phyloP scores from a whole-genome alignment of 2,797 vertebrate genomes.

The Malacoraja senta region DNA sequence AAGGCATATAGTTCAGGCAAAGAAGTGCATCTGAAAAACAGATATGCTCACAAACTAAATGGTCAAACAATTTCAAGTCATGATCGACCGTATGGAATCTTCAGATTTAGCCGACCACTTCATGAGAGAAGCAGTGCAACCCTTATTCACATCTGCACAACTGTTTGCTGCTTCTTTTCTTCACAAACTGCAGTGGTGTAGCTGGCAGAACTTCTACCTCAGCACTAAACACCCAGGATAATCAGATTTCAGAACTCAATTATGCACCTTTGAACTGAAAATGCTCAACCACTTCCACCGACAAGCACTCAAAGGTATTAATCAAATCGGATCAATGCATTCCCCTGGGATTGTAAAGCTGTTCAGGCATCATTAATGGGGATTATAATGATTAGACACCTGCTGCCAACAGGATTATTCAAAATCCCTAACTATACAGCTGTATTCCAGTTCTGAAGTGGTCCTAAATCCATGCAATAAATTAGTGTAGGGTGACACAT shows the following conservation, averaged over 20 bases:
- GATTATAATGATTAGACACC: constrained; percentile 39
- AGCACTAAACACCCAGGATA: no score
- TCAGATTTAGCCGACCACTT: not conserved
- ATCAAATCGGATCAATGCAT: constrained; percentile 30
- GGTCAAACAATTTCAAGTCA: no score
- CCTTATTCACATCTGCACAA: not conserved
- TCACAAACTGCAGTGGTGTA: no score
- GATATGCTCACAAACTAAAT: no score
- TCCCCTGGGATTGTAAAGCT: constrained; percentile 21
- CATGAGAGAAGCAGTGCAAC: not conserved
- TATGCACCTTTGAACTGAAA: not conserved
- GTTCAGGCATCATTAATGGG: constrained; percentile 39
- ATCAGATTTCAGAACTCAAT: not conserved
- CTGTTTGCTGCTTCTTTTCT: not conserved
- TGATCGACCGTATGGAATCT: not conserved
- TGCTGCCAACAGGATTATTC: constrained; percentile 31
- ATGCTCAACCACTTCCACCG: not conserved
- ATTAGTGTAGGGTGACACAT: not conserved
- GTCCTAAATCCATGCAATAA: not conserved
- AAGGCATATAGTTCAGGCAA: no score
- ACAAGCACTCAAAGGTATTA: constrained; percentile 3
- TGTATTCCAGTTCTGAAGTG: not conserved
- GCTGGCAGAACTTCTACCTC: no score
- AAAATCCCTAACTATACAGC: constrained; percentile 5
- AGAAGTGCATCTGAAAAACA: no score